These are phyloP conservation scores for Zalophus californianus DNA, from an alignment of 2,797 vertebrate species.

Conservation along the genomic window DNA sequence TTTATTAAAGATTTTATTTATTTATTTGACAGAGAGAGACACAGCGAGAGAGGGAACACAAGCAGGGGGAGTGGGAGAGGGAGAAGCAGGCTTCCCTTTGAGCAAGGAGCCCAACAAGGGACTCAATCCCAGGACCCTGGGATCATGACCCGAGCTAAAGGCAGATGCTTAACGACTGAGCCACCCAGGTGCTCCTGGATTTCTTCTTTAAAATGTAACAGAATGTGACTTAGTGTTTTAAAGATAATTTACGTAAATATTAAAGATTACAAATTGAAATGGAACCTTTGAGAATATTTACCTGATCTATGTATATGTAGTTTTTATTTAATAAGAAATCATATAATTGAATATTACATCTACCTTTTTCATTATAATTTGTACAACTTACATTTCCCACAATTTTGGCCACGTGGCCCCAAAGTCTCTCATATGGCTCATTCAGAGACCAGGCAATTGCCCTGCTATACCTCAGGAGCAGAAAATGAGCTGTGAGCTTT, in stretches of 20 bases:
- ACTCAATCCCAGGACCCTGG: no score
- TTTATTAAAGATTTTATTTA: no score
- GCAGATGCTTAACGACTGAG: no score
- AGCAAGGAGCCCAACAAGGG: no score
- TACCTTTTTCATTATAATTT: background rate
- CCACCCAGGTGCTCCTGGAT: no score
- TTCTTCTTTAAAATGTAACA: slow-evolving; percentile 7
- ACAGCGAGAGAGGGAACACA: no score
- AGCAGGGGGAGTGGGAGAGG: no score
- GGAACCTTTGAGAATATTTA: background rate
- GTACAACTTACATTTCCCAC: background rate
- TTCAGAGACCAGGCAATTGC: background rate
- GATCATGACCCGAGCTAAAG: no score
- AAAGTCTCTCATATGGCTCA: background rate
- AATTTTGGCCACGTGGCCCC: background rate
- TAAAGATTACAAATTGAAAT: slow-evolving; percentile 16
- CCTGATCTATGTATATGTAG: background rate
- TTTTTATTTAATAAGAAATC: background rate
- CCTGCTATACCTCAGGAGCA: background rate
- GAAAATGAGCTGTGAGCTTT: background rate
- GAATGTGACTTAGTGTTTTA: background rate
- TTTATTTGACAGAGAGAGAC: no score
- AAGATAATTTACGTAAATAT: background rate
- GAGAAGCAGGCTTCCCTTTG: no score
- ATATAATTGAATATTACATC: background rate